phyloP scores from a whole-genome alignment of 2,797 vertebrate species.

The Acanthurus leucopareius region DNA sequence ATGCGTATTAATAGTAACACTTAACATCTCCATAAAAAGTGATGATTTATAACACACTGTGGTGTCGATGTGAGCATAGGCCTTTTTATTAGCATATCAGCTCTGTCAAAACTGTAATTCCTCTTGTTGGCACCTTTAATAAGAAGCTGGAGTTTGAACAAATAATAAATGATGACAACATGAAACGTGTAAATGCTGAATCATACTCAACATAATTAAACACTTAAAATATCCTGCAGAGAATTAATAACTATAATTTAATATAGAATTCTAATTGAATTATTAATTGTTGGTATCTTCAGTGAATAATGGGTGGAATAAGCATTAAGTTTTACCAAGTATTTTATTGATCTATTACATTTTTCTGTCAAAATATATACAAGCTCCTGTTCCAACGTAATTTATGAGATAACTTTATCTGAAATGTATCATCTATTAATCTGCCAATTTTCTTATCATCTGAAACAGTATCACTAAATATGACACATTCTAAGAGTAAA shows the following conservation, averaged over 20 bases:
- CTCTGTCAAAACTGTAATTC: background rate
- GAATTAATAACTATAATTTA: no score
- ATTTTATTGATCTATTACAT: background rate
- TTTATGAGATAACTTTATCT: no score
- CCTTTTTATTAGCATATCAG: no score
- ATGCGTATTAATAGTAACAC: background rate
- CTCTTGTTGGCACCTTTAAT: no score
- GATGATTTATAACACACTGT: background rate
- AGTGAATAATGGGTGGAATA: background rate
- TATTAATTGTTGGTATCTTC: no score
- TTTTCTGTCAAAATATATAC: background rate
- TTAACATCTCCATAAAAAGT: background rate
- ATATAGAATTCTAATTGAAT: no score
- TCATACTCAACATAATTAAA: no score
- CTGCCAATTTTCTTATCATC: no score
- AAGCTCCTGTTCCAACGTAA: no score
- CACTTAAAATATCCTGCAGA: no score
- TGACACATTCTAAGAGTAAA: constrained; percentile 17
- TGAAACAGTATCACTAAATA: background rate
- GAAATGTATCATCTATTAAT: no score
- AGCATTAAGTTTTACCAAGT: background rate
- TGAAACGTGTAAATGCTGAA: no score
- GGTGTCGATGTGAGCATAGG: background rate
- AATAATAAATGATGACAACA: background rate
- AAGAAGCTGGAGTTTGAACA: background rate